Percentiles rank a stretch among this genome's conserved stretches.
Conservation (phyloP, 2,797 vertebrate species). For the Loriculus beryllinus region DNA sequence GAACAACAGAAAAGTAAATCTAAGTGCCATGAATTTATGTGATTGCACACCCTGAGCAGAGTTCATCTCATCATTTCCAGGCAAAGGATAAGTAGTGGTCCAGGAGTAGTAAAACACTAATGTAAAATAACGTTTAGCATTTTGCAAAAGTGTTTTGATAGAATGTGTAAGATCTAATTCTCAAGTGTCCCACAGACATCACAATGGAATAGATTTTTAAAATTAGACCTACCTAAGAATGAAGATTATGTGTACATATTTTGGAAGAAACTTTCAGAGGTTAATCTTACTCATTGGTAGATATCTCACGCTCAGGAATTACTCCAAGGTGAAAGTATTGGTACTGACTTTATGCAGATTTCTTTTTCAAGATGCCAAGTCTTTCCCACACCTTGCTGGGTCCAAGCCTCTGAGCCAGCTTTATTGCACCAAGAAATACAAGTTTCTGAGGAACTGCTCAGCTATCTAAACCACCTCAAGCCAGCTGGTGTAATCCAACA, state of each 20-base stretch:
- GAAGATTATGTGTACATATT: background rate
- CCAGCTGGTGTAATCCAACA: background rate
- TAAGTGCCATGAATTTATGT: background rate
- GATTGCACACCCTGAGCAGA: background rate
- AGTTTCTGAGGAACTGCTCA: background rate
- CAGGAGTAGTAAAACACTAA: background rate
- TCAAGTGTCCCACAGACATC: background rate
- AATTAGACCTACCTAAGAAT: background rate
- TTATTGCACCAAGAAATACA: background rate
- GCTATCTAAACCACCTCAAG: background rate
- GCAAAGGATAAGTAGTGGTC: background rate
- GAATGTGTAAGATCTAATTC: background rate
- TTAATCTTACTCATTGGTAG: background rate
- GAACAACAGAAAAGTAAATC: background rate
- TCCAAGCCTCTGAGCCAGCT: background rate
- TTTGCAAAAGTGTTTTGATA: background rate
- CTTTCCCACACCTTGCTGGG: background rate
- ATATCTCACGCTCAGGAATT: background rate
- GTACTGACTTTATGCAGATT: background rate
- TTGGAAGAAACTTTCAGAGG: background rate
- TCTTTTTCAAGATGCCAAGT: background rate
- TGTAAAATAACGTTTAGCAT: background rate
- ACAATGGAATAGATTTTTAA: background rate
- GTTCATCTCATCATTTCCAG: background rate
- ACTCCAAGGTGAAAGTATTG: background rate